Base-by-base conservation (phyloP, 1,140 invertebrate genomes). In the Sinonovacula constricta region DNA sequence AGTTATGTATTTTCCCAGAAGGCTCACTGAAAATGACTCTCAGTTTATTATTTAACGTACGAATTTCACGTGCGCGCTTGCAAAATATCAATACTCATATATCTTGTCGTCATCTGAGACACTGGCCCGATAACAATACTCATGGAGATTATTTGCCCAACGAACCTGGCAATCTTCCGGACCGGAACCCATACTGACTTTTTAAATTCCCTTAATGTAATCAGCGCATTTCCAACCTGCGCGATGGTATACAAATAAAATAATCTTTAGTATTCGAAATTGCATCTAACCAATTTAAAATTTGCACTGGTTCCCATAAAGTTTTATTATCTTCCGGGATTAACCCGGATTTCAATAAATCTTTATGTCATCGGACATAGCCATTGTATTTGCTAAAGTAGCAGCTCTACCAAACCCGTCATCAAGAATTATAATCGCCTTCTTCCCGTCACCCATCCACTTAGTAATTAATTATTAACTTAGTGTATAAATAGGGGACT, bases 401-500 rank as follows among this genome's bases (percentile, higher is more conserved):
- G n/a, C 22, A 5, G 18, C 36, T 7, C 36, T 66, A 4, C 63
- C 63, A 45, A 66, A 63, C 18, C 63, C 74, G 30, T 77, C 74
- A 45, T 77, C 54, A 1, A 77, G 24, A 49, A 57, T 68, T 36
- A 34, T 57, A 45, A 77, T 54, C 1, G 59, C 45, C 53, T 59
- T 68, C 34, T 67, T 57, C 28, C 74, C 74, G n/a, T 77, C 65
- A 45, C 28, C 39, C 15, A 62, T 3, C 74, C 49, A 77, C 30
- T 66, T 77, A n/a, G 2, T n/a, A 18, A 77, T 63, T 49, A 77
- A 51, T 15, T 1, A 39, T 68, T 7, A 66, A 28, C 45, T 77
- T 77, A 14, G 53, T 77, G 34, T 51, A 77, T 53, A 77, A 28
- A 63, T 77, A 77, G 3, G 63, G 49, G 2, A 63, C 74, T 28